phyloP scores from a whole-genome alignment of 2,113 vertebrate species.

The Lophura nycthemera region DNA sequence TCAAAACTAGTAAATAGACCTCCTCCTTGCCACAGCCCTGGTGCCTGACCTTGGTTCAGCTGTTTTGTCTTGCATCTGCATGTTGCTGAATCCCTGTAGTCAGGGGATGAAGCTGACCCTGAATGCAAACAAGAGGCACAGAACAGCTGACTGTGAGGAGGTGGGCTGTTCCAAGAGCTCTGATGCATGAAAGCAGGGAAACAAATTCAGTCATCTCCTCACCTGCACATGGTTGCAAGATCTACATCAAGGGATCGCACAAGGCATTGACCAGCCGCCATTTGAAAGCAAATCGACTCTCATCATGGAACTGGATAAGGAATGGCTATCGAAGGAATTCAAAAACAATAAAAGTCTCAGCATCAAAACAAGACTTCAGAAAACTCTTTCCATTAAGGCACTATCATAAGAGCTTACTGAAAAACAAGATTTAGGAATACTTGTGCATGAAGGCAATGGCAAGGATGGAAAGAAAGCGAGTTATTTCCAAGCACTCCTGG shows the following conservation, averaged over 20 bases:
- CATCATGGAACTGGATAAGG: neutral
- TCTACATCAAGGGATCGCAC: neutral
- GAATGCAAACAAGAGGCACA: neutral
- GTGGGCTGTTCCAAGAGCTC: neutral
- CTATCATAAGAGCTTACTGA: neutral
- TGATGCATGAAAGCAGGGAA: neutral
- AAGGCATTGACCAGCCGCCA: rapidly evolving
- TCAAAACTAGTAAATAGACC: neutral
- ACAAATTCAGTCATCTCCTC: neutral
- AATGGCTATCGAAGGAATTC: neutral
- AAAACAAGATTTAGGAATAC: neutral
- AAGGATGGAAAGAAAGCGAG: neutral
- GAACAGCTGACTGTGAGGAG: neutral
- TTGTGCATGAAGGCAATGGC: neutral
- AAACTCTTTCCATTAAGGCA: neutral
- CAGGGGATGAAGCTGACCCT: rapidly evolving
- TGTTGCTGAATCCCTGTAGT: neutral
- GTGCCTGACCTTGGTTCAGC: neutral
- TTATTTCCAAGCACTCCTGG: neutral
- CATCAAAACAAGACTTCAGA: neutral
- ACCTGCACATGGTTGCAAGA: rapidly evolving
- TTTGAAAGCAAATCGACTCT: neutral
- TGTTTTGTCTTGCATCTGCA: rapidly evolving
- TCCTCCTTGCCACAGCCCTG: neutral
- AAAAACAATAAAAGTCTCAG: neutral